phyloP scores from a whole-genome alignment of 2,113 vertebrate genomes.

The Addax nasomaculatus region DNA sequence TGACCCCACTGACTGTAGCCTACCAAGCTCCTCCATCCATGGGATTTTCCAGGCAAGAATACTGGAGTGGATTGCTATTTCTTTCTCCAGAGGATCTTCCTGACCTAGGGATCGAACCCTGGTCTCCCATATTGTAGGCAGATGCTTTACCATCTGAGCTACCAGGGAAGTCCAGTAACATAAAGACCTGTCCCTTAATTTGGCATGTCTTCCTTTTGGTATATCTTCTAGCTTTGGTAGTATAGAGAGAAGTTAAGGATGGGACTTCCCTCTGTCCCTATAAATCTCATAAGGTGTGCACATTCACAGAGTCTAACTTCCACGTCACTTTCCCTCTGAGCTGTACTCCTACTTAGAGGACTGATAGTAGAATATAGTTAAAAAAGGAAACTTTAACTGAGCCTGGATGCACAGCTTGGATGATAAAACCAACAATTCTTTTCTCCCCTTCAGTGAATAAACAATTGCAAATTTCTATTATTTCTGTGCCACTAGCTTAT shows the following conservation, averaged over 20 bases:
- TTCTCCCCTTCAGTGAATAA: background rate
- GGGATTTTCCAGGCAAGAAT: background rate
- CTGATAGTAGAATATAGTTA: accelerated
- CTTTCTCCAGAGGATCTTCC: background rate
- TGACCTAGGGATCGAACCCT: background rate
- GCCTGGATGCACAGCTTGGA: background rate
- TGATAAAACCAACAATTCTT: background rate
- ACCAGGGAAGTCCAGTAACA: background rate
- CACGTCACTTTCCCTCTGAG: accelerated
- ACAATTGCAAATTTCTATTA: background rate
- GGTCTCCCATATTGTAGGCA: background rate
- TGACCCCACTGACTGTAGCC: background rate
- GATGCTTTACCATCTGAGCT: background rate
- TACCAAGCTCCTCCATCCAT: background rate
- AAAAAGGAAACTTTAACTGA: background rate
- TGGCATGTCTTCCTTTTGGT: background rate
- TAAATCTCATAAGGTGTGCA: accelerated
- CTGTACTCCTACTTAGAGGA: background rate
- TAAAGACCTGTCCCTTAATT: no score
- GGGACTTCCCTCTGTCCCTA: background rate
- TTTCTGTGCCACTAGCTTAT: background rate
- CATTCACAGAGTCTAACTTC: background rate
- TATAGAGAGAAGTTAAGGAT: accelerated
- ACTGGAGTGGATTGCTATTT: background rate
- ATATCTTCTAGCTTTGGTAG: background rate